Percentiles rank a stretch among this genome's conserved stretches.
Conservation (phyloP, 1,140 invertebrate species). For the Bicyclus anynana region DNA sequence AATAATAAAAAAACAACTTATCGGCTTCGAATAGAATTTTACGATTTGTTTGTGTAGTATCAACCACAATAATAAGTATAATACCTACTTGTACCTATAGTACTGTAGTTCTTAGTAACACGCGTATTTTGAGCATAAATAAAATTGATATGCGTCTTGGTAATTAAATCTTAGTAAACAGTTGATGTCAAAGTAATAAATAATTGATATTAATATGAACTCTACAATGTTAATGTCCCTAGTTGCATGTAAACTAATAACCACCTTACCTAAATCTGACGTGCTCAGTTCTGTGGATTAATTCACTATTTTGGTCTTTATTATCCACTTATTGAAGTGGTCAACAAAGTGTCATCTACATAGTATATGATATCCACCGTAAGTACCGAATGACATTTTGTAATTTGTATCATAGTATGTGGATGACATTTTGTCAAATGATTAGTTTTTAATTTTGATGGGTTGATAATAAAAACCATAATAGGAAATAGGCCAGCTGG, state of each 20-base stretch:
- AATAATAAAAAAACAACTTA: constrained; percentile 19
- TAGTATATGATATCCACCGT: too few species aligned
- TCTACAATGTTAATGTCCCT: neutral
- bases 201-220: neutral
- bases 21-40: constrained; percentile 25
- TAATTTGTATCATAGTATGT: too few species aligned
- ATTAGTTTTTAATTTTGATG: too few species aligned
- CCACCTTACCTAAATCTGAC: neutral
- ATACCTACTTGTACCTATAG: too few species aligned
- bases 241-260: neutral
- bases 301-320: too few species aligned
- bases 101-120: neutral
- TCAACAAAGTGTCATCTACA: too few species aligned
- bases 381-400: too few species aligned
- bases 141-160: constrained; percentile 10
- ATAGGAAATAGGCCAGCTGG: too few species aligned
- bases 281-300: too few species aligned
- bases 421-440: too few species aligned
- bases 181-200: neutral
- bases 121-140: constrained; percentile 16
- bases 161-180: constrained; percentile 9
- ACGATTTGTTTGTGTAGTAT: constrained; percentile 20
- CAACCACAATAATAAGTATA: constrained; percentile 2
- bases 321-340: too few species aligned
- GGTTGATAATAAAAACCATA: too few species aligned